Conservation (phyloP, 2,797 vertebrate species). For the Sebastiscus albofasciatus region DNA sequence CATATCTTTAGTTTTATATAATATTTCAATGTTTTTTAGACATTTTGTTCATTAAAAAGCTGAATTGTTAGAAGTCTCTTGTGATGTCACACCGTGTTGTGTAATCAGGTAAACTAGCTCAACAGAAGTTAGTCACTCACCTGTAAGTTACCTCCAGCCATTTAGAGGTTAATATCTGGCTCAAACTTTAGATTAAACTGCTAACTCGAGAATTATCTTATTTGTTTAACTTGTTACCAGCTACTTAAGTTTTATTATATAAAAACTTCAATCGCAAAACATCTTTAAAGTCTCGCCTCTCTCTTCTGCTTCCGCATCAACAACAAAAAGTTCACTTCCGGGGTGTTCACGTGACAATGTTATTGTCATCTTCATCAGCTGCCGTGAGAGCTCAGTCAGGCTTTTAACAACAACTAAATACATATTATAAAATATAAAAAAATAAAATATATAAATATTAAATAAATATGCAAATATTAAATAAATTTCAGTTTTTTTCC, state of each 20-base stretch:
- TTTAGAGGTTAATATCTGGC: constrained; percentile 4
- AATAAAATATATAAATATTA: too few relatives aligned
- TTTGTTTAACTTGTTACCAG: neutral
- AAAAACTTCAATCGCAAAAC: neutral
- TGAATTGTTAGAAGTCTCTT: neutral
- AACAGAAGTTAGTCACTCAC: constrained; percentile 52
- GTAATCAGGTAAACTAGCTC: neutral
- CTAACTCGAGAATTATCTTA: neutral
- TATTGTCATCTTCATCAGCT: neutral
- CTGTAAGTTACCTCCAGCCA: constrained; percentile 76
- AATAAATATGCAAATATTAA: too few relatives aligned
- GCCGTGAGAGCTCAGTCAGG: neutral
- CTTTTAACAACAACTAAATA: too few relatives aligned
- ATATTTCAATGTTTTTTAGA: neutral
- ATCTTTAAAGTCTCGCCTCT: neutral
- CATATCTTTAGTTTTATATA: neutral
- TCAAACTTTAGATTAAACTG: neutral
- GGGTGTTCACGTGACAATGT: constrained; percentile 59
- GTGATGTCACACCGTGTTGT: neutral
- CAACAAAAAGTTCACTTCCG: constrained; percentile 63
- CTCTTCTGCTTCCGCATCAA: constrained; percentile 63
- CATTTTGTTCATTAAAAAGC: neutral
- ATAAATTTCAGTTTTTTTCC: too few relatives aligned
- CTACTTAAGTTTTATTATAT: neutral
- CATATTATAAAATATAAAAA: too few relatives aligned